These are phyloP conservation scores for Achroia grisella DNA, from an alignment of 1,140 invertebrate genomes.

Conservation along the genomic window DNA sequence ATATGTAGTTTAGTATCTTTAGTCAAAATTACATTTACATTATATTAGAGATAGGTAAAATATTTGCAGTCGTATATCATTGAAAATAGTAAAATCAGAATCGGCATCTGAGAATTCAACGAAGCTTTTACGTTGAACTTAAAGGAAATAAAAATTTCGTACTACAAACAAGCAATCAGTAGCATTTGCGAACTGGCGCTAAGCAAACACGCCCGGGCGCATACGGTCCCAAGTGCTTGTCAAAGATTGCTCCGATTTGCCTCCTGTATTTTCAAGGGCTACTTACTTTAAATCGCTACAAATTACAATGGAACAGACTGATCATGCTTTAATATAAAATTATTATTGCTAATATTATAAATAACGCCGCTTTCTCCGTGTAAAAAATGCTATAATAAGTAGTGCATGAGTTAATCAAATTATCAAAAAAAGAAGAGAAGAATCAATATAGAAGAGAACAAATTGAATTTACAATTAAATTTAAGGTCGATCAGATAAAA, in stretches of 20 bases:
- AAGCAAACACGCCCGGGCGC: slow-evolving; percentile 38
- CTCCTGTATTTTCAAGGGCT: slow-evolving; percentile 17
- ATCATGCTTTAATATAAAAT: too few species aligned
- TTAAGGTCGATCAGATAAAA: too few species aligned
- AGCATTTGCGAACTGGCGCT: slow-evolving; percentile 54
- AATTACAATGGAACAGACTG: too few species aligned
- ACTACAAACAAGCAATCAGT: slow-evolving; percentile 64
- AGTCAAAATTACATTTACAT: too few species aligned
- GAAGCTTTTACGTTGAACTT: slow-evolving; percentile 27
- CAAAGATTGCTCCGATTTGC: slow-evolving; percentile 38
- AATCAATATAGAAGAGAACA: too few species aligned
- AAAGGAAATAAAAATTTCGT: slow-evolving; percentile 52
- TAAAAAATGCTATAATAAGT: too few species aligned
- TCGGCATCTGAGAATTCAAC: slow-evolving; percentile 21
- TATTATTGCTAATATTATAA: too few species aligned
- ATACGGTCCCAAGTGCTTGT: slow-evolving; percentile 37
- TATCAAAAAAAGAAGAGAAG: too few species aligned
- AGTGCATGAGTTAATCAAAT: too few species aligned
- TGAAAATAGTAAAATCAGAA: slow-evolving; percentile 9
- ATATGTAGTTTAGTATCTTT: too few species aligned
- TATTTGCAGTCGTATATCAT: not conserved
- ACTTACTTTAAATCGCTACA: not conserved
- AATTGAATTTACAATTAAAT: too few species aligned
- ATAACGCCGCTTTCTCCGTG: too few species aligned
- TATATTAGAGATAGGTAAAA: not conserved